phyloP scores from a whole-genome alignment of 2,888 invertebrate species.

The Schrankia costaestrigalis region DNA sequence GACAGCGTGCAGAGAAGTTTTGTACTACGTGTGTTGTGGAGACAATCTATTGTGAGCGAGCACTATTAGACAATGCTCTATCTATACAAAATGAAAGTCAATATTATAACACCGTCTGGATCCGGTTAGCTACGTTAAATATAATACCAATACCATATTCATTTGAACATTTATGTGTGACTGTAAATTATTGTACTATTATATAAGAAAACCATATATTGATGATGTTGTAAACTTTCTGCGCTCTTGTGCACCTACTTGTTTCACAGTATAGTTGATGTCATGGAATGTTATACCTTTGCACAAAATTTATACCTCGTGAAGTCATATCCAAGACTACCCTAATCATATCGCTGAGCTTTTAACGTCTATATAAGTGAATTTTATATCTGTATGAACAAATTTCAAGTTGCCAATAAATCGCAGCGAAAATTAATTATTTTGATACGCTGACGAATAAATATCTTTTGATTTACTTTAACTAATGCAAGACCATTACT shows the following conservation, averaged over 20 bases:
- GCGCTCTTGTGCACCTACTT: slow-evolving; percentile 16
- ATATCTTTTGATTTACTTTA: slow-evolving; percentile 29
- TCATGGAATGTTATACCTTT: slow-evolving; percentile 26
- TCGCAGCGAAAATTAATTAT: no score
- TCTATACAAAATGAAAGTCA: no score
- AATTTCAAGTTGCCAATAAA: slow-evolving; percentile 17
- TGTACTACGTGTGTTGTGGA: slow-evolving; percentile 7
- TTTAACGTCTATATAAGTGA: slow-evolving; percentile 31
- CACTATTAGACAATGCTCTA: no score
- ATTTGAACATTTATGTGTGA: slow-evolving; percentile 27
- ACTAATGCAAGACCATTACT: slow-evolving; percentile 54
- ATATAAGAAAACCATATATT: slow-evolving; percentile 19
- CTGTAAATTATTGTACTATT: slow-evolving; percentile 17
- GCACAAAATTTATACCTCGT: slow-evolving; percentile 20
- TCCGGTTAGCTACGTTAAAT: slow-evolving; percentile 15
- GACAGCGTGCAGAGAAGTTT: no score
- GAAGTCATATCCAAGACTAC: slow-evolving; percentile 45
- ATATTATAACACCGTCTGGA: slow-evolving; percentile 6
- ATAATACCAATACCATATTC: slow-evolving; percentile 20
- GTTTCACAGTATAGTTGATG: slow-evolving; percentile 26
- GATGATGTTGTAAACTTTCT: slow-evolving; percentile 32
- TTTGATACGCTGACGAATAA: no score
- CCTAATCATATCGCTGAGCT: slow-evolving; percentile 57
- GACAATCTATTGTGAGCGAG: neutral
- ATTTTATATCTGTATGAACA: slow-evolving; percentile 12